A percentile compares a stretch with the other conserved stretches of the same genome.
These are phyloP conservation scores for Aulostomus chinensis DNA, from an alignment of 2,797 vertebrate species.

Conservation along the genomic window DNA sequence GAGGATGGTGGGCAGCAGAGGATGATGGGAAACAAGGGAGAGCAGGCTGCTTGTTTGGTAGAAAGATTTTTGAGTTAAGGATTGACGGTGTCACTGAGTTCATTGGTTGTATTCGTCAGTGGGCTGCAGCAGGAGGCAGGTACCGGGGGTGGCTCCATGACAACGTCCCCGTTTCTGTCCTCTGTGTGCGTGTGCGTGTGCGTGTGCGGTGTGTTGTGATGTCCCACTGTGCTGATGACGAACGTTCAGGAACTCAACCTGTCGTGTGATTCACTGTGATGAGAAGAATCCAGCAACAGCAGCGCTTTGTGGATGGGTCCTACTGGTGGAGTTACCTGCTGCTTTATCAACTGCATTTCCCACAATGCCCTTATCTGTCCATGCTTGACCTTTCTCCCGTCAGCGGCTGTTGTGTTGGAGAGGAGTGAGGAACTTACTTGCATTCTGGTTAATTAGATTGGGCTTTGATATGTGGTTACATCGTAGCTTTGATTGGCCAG, in stretches of 20 bases:
- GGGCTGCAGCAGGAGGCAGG: slow-evolving; percentile 59
- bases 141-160: slow-evolving; percentile 73
- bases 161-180: too few species aligned
- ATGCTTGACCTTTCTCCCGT: background rate
- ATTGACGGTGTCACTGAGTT: slow-evolving; percentile 4
- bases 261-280: slow-evolving; percentile 25
- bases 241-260: slow-evolving; percentile 27
- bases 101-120: slow-evolving; percentile 61
- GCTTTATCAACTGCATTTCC: slow-evolving; percentile 5
- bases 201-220: slow-evolving; percentile 7
- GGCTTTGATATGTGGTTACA: too few species aligned
- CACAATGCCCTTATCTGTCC: slow-evolving; percentile 20
- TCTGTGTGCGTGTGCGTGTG: too few species aligned
- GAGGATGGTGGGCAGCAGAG: background rate
- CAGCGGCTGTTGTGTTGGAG: background rate
- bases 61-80: background rate
- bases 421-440: too few species aligned
- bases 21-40: slow-evolving; percentile 12
- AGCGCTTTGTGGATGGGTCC: background rate
- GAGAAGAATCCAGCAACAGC: background rate
- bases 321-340: background rate
- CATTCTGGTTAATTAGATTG: too few species aligned
- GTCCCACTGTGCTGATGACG: slow-evolving; percentile 39
- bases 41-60: background rate
- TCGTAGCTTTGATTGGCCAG: too few species aligned